phyloP scores from a whole-genome alignment of 2,797 vertebrate genomes.

The Aeoliscus strigatus region DNA sequence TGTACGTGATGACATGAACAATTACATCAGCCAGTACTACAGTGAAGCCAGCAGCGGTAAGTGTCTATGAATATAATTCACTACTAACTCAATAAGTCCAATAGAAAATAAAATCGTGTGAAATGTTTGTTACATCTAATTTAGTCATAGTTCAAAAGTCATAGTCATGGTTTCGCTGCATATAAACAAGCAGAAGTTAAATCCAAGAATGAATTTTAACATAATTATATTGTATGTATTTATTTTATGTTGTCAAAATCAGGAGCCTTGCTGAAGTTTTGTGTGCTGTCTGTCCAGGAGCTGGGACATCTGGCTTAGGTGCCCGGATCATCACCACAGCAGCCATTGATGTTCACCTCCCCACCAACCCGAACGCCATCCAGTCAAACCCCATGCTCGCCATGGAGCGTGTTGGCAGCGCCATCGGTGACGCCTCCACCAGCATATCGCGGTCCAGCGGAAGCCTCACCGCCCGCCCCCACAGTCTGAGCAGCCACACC shows the following conservation, averaged over 20 bases:
- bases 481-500: slow-evolving; percentile 84
- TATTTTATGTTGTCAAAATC: too few species aligned
- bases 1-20: slow-evolving; percentile 91
- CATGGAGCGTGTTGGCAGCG: slow-evolving; percentile 70
- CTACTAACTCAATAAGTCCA: too few species aligned
- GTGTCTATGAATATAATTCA: slow-evolving; percentile 39
- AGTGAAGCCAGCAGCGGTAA: slow-evolving; percentile 90
- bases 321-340: slow-evolving; percentile 85
- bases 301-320: slow-evolving; percentile 72
- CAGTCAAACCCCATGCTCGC: slow-evolving; percentile 56
- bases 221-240: too few species aligned
- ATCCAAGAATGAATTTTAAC: too few species aligned
- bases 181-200: not conserved
- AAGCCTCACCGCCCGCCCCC: slow-evolving; percentile 80
- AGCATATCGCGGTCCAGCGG: slow-evolving; percentile 76
- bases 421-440: slow-evolving; percentile 74
- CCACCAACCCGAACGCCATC: slow-evolving; percentile 67
- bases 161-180: not conserved
- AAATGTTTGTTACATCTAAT: too few species aligned
- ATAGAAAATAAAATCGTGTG: too few species aligned
- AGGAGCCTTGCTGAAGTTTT: too few species aligned
- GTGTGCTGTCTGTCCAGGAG: slow-evolving; percentile 55
- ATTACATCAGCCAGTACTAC: slow-evolving; percentile 95
- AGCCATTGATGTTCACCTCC: slow-evolving; percentile 89
- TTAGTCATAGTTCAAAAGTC: not conserved